Base-by-base conservation (phyloP, 2,113 vertebrate genomes). In the Pelmatolapia mariae region DNA sequence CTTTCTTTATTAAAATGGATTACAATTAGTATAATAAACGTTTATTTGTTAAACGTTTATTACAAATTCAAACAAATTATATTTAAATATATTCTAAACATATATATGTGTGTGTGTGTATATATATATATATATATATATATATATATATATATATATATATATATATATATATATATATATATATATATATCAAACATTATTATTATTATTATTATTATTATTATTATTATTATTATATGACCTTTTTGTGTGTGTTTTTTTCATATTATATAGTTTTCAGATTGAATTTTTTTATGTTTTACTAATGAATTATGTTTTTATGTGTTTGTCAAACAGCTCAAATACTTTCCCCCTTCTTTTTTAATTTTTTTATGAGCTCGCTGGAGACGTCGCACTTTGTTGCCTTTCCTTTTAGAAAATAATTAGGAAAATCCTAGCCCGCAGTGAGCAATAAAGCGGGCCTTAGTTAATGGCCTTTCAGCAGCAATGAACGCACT, bases 391-490 rank as follows among this genome's bases (percentile, higher is more conserved):
- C 24, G 57, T 33, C 57, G 73, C 31, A 38, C 57, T 36, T 36
- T 45, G 52, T 85, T 89, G 24, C 53, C 9, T 71, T 83, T 84
- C 24, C 76, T 66, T 85, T 81, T 16, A 71, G n/a, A 45, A 81
- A 87, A 68, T 80, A 29, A 84, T 89, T 73, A 89, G 80, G 54
- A 87, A 81, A 83, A 47, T 80, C 52, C 36, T 38, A 38, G 33
- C 36, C 80, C 76, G 50, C 76, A 66, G 78, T 80, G 78, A 29
- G 71, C 73, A 82, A 89, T 86, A 63, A 84, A 88, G 43, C 36
- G 26, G 83, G 83, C 78, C 59, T 86, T 13, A 45, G 40, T 87
- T 83, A 76, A 90, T 84, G 89, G 53, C 89, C 84, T 92, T 68
- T 73, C 80, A 81, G 80, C 80, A 90, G 78, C 80, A 80, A 66